These are phyloP conservation scores for Callyntrura guangdongensis DNA, from an alignment of 2,888 invertebrate genomes.

Conservation along the genomic window DNA sequence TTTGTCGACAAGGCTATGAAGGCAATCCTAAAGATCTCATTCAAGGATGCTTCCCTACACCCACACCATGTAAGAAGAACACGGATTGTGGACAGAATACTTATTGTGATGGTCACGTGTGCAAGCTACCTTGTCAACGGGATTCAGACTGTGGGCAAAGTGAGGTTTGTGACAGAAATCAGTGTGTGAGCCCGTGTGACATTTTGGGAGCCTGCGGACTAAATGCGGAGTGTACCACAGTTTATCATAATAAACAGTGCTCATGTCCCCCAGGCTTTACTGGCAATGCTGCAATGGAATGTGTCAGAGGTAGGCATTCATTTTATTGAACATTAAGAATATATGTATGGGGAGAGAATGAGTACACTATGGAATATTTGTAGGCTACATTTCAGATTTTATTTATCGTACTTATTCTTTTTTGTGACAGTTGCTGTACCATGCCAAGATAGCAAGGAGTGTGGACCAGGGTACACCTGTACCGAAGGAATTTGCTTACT, in stretches of 20 bases:
- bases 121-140: conserved; percentile 92
- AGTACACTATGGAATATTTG: no score
- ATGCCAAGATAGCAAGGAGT: conserved; percentile 91
- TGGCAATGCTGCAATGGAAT: conserved; percentile 93
- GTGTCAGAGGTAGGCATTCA: conserved; percentile 92
- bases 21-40: conserved; percentile 91
- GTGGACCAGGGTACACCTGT: conserved; percentile 91
- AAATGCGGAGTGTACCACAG: conserved; percentile 89
- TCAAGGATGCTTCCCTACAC: conserved; percentile 91
- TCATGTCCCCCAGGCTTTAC: conserved; percentile 94
- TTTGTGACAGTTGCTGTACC: conserved; percentile 90
- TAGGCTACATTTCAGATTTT: background rate
- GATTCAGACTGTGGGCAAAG: conserved; percentile 92
- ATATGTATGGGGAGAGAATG: no score
- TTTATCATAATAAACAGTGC: conserved; percentile 92
- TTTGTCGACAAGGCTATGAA: conserved; percentile 91
- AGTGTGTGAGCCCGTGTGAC: conserved; percentile 93
- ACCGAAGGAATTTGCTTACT: conserved; percentile 94
- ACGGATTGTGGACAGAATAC: conserved; percentile 92
- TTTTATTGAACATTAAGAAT: no score
- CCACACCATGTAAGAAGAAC: conserved; percentile 90
- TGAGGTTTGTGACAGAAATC: conserved; percentile 93
- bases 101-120: conserved; percentile 93
- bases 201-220: conserved; percentile 93
- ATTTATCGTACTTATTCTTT: background rate